phyloP scores from a whole-genome alignment of 1,140 invertebrate species.

The Harlomillsia oculata region DNA sequence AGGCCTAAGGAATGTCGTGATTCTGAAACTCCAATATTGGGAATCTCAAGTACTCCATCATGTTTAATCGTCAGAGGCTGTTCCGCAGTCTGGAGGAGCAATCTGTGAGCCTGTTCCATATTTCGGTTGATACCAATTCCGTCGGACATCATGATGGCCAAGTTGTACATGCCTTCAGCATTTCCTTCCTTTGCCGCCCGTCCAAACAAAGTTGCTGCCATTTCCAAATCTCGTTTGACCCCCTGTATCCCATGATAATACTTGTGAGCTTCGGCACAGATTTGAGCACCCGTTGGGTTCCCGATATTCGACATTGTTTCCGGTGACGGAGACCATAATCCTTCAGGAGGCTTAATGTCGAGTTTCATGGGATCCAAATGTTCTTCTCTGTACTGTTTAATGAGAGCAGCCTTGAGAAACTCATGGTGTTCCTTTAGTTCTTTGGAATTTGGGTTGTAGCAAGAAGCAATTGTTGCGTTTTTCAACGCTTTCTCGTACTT shows the following conservation, averaged over 20 bases:
- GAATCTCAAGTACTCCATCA: not conserved
- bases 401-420: not conserved
- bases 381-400: not conserved
- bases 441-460: not conserved
- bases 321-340: not conserved
- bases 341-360: not conserved
- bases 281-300: not conserved
- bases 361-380: conserved; percentile 8
- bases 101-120: not conserved
- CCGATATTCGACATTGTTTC: not conserved
- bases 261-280: conserved; percentile 14
- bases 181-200: conserved; percentile 10
- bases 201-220: conserved; percentile 8
- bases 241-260: not conserved
- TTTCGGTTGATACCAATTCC: conserved; percentile 17
- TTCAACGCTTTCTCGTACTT: conserved; percentile 9
- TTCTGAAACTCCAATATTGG: conserved; percentile 5
- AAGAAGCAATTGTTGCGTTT: not conserved
- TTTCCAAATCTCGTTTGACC: not conserved
- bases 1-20: conserved; percentile 3
- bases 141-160: conserved; percentile 9
- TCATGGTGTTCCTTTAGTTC: not conserved
- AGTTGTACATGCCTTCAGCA: conserved; percentile 26
- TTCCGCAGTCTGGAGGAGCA: conserved; percentile 1
- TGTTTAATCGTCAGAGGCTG: not conserved